Conservation (phyloP, 2,888 invertebrate genomes). For the Eilema caniola region DNA sequence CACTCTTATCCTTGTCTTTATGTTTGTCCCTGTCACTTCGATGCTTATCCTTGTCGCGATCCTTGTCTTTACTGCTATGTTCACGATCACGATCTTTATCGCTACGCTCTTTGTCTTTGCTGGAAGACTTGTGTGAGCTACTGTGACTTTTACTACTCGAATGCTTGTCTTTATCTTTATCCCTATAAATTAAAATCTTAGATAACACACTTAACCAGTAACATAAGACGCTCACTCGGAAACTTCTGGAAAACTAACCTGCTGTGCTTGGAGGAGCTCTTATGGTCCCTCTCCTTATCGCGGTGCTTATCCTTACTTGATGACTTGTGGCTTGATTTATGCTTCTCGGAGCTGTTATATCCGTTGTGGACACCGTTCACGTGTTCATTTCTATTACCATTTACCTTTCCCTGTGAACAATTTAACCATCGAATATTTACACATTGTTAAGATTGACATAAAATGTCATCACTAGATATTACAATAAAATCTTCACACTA, state of each 20-base stretch:
- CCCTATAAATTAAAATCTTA: constrained; percentile 58
- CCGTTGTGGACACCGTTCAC: constrained; percentile 94
- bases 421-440: constrained; percentile 38
- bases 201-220: constrained; percentile 23
- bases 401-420: constrained; percentile 80
- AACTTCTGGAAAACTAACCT: constrained; percentile 80
- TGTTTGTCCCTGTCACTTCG: constrained; percentile 79
- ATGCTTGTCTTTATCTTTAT: constrained; percentile 86
- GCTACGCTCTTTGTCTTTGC: constrained; percentile 83
- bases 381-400: constrained; percentile 87
- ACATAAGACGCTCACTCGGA: constrained; percentile 49
- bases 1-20: constrained; percentile 60
- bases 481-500: constrained; percentile 23
- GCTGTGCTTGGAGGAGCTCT: constrained; percentile 84
- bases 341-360: constrained; percentile 86
- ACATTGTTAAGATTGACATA: constrained; percentile 33
- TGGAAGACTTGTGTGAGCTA: constrained; percentile 85
- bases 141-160: constrained; percentile 86
- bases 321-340: constrained; percentile 89
- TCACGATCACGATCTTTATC: constrained; percentile 64
- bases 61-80: constrained; percentile 62
- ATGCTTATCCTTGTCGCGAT: constrained; percentile 71
- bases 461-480: constrained; percentile 33
- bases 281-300: constrained; percentile 89
- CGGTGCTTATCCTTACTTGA: constrained; percentile 90